A percentile compares a stretch with the other conserved stretches of the same genome.
Conservation (phyloP, 2,113 vertebrate genomes). For the pig (Sus scrofa) region DNA sequence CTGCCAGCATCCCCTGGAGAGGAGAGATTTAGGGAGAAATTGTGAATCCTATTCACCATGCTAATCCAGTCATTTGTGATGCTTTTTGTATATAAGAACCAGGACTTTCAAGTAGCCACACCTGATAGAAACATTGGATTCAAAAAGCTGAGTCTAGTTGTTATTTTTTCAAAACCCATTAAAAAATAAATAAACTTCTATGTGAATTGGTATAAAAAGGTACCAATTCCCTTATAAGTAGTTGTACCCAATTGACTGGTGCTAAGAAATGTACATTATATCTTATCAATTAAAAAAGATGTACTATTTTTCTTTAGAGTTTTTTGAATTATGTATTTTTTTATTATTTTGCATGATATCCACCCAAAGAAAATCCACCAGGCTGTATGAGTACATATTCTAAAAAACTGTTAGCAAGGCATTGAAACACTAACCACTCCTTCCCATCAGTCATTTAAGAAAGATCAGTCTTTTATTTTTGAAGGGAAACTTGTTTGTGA, state of each 20-base stretch:
- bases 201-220: background rate
- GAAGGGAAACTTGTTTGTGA: background rate
- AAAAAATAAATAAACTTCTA: background rate
- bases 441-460: rapidly evolving
- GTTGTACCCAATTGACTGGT: background rate
- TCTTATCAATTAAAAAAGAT: constrained; percentile 7
- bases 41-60: background rate
- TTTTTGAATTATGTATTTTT: constrained; percentile 68
- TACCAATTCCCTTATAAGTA: background rate
- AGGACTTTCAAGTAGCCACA: background rate
- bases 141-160: background rate
- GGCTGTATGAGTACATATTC: background rate
- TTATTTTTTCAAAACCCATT: background rate
- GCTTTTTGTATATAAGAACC: background rate
- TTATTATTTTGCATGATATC: background rate
- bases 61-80: background rate
- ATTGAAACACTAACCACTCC: background rate
- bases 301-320: constrained; percentile 42
- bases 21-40: background rate
- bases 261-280: background rate
- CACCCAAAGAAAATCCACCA: background rate
- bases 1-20: background rate
- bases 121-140: background rate
- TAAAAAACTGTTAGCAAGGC: background rate
- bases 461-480: background rate